Evolutionary conservation across 2,888 invertebrate species (phyloP).

Genomic region (Merodon equestris): DNA sequence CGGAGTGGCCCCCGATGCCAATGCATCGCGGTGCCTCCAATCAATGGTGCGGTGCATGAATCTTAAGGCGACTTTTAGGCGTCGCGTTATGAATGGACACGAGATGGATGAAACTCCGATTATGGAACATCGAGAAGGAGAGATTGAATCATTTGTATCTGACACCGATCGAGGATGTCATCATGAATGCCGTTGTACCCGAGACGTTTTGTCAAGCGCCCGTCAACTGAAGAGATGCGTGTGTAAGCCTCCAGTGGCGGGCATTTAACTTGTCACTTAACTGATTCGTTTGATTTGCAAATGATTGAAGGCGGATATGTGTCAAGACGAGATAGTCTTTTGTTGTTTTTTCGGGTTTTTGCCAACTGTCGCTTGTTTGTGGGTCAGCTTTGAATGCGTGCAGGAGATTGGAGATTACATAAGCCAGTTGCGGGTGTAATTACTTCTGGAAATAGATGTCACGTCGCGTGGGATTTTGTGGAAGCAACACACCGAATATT

Average conservation of each 20-base stretch:
- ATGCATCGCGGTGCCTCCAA: constrained; percentile 13
- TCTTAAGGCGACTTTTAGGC: constrained; percentile 29
- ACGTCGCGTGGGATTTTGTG: background rate
- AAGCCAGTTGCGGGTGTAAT: constrained; percentile 2
- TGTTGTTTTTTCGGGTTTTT: no score
- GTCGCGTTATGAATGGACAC: constrained; percentile 39
- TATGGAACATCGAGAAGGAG: constrained; percentile 31
- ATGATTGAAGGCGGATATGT: background rate
- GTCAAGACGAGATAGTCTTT: no score
- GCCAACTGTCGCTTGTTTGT: constrained; percentile 32
- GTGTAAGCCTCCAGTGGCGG: constrained; percentile 17
- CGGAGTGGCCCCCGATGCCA: constrained; percentile 21
- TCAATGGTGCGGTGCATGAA: constrained; percentile 1
- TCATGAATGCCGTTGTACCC: background rate
- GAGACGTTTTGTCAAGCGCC: constrained; percentile 40
- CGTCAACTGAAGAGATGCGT: constrained; percentile 31
- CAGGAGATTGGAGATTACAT: constrained; percentile 12
- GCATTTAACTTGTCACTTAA: constrained; percentile 44
- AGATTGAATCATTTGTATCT: constrained; percentile 39
- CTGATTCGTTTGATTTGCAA: constrained; percentile 8
- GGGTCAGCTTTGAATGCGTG: constrained; percentile 36
- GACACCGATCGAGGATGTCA: constrained; percentile 20
- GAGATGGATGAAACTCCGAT: constrained; percentile 11
- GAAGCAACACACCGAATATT: no score
- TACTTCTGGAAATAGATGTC: background rate